phyloP scores from a whole-genome alignment of 2,888 invertebrate species.

The Frankliniella fusca region DNA sequence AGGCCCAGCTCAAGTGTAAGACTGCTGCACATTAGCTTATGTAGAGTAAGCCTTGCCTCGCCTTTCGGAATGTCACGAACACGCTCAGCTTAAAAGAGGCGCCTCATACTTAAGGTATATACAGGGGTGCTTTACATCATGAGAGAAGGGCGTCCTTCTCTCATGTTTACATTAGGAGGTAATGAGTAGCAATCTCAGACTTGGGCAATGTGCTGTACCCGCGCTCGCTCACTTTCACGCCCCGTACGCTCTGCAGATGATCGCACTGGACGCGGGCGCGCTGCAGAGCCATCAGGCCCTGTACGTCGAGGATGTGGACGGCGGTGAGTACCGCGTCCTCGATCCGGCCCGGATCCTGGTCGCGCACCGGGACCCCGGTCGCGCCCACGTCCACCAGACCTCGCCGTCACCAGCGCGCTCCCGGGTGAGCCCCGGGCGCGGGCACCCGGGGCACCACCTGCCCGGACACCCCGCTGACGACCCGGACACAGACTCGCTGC shows the following conservation, averaged over 20 bases:
- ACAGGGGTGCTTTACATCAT: no score
- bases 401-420: neutral
- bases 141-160: no score
- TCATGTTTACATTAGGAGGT: no score
- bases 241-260: slow-evolving; percentile 33
- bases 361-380: neutral
- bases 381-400: neutral
- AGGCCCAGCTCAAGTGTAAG: slow-evolving; percentile 39
- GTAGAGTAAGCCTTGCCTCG: no score
- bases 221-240: no score
- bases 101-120: no score
- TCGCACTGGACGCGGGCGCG: slow-evolving; percentile 34
- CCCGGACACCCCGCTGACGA: slow-evolving; percentile 49
- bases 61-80: no score
- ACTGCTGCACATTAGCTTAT: no score
- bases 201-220: no score
- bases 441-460: slow-evolving; percentile 41
- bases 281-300: slow-evolving; percentile 52
- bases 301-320: slow-evolving; percentile 58
- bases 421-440: neutral
- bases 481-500: slow-evolving; percentile 66
- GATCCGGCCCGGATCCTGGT: slow-evolving; percentile 38
- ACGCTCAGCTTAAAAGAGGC: no score
- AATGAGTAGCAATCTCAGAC: no score
- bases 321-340: slow-evolving; percentile 42